Evolutionary conservation across 2,888 invertebrate genomes (phyloP).

Genomic region (Gastracanthus pulcherrimus): DNA sequence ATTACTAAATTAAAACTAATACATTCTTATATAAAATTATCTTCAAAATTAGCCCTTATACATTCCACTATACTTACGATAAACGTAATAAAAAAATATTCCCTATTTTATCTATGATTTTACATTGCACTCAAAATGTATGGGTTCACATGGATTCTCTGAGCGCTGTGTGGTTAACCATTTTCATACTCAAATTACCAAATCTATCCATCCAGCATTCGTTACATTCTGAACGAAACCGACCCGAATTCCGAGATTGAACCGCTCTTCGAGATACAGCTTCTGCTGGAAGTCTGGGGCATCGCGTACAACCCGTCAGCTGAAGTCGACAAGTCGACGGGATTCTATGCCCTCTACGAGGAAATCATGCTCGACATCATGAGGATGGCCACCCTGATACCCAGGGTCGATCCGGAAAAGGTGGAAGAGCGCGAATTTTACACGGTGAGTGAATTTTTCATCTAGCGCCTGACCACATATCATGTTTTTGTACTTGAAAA

Average conservation of each 20-base stretch:
- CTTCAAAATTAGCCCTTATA: no score
- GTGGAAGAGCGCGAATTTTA: slow-evolving; percentile 66
- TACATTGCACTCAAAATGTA: no score
- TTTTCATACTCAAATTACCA: no score
- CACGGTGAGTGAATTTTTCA: slow-evolving; percentile 71
- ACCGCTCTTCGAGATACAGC: slow-evolving; percentile 88
- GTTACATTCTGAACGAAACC: slow-evolving; percentile 82
- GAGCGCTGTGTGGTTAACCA: no score
- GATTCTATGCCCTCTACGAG: slow-evolving; percentile 84
- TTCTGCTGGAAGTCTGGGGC: slow-evolving; percentile 86
- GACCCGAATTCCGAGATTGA: slow-evolving; percentile 79
- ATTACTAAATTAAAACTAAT: no score
- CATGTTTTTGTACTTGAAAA: no score
- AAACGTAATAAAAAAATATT: no score
- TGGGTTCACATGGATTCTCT: no score
- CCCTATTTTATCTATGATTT: no score
- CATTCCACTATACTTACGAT: no score
- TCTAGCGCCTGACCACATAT: no score
- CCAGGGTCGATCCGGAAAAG: slow-evolving; percentile 78
- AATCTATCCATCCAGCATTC: slow-evolving; percentile 77
- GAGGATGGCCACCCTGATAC: slow-evolving; percentile 85
- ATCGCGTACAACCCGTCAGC: slow-evolving; percentile 88
- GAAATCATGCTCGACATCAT: slow-evolving; percentile 88
- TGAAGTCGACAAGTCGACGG: slow-evolving; percentile 82
- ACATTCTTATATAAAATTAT: no score